Percentiles rank a stretch among this genome's conserved stretches.
These are phyloP conservation scores for Trogon melanurus DNA, from an alignment of 2,113 vertebrate genomes.

Conservation along the genomic window DNA sequence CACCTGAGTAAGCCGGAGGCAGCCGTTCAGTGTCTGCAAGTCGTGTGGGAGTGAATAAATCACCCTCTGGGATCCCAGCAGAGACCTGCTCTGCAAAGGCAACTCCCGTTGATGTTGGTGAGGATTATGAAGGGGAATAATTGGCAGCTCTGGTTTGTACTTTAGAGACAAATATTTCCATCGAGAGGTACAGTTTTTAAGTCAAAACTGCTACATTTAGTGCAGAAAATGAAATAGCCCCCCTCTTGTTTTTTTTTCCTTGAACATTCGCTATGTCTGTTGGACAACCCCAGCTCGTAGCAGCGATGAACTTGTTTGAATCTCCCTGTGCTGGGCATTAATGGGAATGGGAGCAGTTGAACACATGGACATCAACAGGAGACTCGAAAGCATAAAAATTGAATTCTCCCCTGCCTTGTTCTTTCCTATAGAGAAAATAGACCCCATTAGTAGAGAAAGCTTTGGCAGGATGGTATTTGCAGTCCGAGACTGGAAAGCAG, in stretches of 20 bases:
- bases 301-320: neutral
- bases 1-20: neutral
- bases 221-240: neutral
- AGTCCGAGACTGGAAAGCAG: constrained; percentile 16
- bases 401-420: constrained; percentile 27
- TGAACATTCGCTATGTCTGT: neutral
- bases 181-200: neutral
- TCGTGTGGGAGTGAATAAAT: neutral
- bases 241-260: too few species aligned
- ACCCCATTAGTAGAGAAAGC: constrained; percentile 13
- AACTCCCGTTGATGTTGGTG: neutral
- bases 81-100: neutral
- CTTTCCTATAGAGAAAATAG: constrained; percentile 40
- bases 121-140: neutral
- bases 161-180: neutral
- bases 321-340: constrained; percentile 12
- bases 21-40: neutral
- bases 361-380: neutral
- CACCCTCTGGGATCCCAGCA: neutral
- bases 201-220: neutral
- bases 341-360: neutral
- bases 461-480: constrained; percentile 24
- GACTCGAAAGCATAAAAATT: neutral
- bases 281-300: neutral
- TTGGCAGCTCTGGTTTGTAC: neutral